A percentile compares a stretch with the other conserved stretches of the same genome.
These are phyloP conservation scores for Syrphus vitripennis DNA, from an alignment of 2,888 invertebrate species.

Conservation along the genomic window DNA sequence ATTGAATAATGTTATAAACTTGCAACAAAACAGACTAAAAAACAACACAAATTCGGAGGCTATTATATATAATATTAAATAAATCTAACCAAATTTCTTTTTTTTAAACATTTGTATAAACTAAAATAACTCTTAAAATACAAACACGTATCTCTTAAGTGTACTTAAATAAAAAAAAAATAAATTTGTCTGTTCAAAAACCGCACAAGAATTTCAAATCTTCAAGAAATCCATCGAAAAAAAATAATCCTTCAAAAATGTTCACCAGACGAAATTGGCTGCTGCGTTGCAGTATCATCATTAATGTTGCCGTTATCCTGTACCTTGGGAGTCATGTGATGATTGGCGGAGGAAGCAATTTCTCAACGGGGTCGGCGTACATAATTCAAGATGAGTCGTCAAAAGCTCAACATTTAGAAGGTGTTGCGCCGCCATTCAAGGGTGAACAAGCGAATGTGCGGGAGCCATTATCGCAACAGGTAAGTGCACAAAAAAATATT, in stretches of 20 bases:
- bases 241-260: slow-evolving; percentile 76
- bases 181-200: background rate
- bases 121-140: background rate
- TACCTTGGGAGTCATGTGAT: slow-evolving; percentile 87
- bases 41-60: slow-evolving; percentile 6
- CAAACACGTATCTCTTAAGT: slow-evolving; percentile 14
- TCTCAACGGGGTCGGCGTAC: slow-evolving; percentile 77
- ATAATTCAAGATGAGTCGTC: slow-evolving; percentile 77
- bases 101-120: background rate
- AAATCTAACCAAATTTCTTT: background rate
- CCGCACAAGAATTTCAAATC: slow-evolving; percentile 3
- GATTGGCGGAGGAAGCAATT: slow-evolving; percentile 80
- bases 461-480: slow-evolving; percentile 72
- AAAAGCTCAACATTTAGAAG: slow-evolving; percentile 71
- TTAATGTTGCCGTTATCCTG: slow-evolving; percentile 87
- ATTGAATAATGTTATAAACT: no score
- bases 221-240: slow-evolving; percentile 9
- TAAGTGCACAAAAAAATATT: slow-evolving; percentile 36
- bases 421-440: slow-evolving; percentile 66
- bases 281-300: slow-evolving; percentile 88
- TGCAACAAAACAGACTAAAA: slow-evolving; percentile 7
- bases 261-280: slow-evolving; percentile 86
- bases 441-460: slow-evolving; percentile 74
- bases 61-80: background rate
- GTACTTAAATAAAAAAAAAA: slow-evolving; percentile 5